phyloP scores from a whole-genome alignment of 2,888 invertebrate species.

The Hydrotaea diabolus region DNA sequence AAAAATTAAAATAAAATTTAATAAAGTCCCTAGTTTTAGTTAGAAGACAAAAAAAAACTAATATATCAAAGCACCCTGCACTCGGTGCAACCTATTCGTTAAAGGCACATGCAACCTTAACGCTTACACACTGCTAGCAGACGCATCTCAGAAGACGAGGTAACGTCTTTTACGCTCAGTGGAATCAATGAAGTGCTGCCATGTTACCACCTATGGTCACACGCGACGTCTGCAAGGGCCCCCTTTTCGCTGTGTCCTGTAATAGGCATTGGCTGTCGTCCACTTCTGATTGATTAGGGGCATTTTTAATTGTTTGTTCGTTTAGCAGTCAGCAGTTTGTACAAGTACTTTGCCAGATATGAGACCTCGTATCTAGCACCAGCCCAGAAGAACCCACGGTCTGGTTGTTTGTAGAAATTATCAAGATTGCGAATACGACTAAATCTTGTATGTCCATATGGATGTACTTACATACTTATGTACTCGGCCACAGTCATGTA shows the following conservation, averaged over 20 bases:
- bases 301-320: conserved; percentile 43
- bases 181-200: neutral
- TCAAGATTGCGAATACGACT: conserved; percentile 55
- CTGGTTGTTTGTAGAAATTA: conserved; percentile 61
- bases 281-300: conserved; percentile 55
- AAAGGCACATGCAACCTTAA: neutral
- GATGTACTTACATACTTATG: too few species aligned
- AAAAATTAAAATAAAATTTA: conserved; percentile 41
- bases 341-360: conserved; percentile 45
- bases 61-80: conserved; percentile 58
- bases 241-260: conserved; percentile 13
- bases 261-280: conserved; percentile 51
- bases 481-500: too few species aligned
- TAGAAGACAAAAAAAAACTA: conserved; percentile 37
- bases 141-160: too few species aligned
- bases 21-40: conserved; percentile 63
- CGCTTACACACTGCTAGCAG: neutral
- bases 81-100: neutral
- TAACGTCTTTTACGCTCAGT: neutral
- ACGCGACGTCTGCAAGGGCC: neutral
- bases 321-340: neutral
- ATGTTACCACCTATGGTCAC: neutral
- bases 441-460: neutral
- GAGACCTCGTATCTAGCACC: conserved; percentile 46
- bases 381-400: conserved; percentile 59